Base-by-base conservation (phyloP, 2,888 invertebrate genomes). In the Aporophyla nigra region DNA sequence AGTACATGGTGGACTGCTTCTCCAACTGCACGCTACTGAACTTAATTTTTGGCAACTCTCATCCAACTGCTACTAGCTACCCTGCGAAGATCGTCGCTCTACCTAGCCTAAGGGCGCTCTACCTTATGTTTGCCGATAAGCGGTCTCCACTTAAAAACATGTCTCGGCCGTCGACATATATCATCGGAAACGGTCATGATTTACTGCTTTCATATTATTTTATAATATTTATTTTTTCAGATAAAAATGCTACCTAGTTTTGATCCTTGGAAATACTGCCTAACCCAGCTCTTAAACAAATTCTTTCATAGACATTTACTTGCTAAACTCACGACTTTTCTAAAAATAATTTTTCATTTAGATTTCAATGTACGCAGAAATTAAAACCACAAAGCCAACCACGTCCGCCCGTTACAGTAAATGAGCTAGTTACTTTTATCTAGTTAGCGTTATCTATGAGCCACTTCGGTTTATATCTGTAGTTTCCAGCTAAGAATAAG, bases 331-430 rank as follows among this genome's bases (percentile, higher is more conserved):
- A 24, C 19, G 21, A 33, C 54, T 33, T 67, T 59, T 68, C 43
- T 14, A 33, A 56, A 59, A 77, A 24, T 69, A 59, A 65, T 66
- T 82, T 83, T 0, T 10, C 46, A 33, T 66, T 74, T 70, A 27
- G 63, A 72, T 77, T 83, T 82, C 80, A 85, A 83, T 85, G 78
- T 80, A 81, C 81, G 83, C 85, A 83, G 86, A 87, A 87, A 89
- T 90, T 83, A 86, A 82, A 88, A 85, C 88, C 88, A 76, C 86
- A 84, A 72, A 80, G 76, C 78, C 71, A 80, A 83, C 80, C 87
- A 80, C 84, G 82, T 76, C 71, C 53, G 70, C 74, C 74, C 77
- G 75, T 74, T 69, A 79, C 79, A 74, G 75, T 87, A 81, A 88
- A 82, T 75, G 80, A 78, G 82, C 75, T 84, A 84, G 83, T 86